Percentiles rank a stretch among this genome's conserved stretches.
Conservation (phyloP, 2,888 invertebrate species). For the Azorinus chamasolen region DNA sequence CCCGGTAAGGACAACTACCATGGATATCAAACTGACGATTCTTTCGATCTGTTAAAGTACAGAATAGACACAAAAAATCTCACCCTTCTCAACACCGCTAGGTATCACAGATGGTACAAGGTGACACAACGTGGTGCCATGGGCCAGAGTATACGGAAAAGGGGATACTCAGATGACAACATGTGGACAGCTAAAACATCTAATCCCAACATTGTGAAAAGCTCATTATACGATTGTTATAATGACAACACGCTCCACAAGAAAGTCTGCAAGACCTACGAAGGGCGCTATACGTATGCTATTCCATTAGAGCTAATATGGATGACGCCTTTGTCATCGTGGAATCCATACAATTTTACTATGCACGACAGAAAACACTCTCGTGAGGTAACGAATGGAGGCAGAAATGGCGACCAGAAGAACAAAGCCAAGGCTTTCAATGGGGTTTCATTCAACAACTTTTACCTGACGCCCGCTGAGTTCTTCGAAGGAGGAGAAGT, state of each 20-base stretch:
- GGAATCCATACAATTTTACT: constrained; percentile 78
- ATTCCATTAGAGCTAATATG: constrained; percentile 82
- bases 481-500: constrained; percentile 69
- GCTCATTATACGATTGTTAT: constrained; percentile 56
- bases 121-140: constrained; percentile 52
- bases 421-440: constrained; percentile 61
- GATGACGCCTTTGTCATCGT: constrained; percentile 76
- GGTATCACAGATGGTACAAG: constrained; percentile 53
- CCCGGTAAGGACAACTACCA: constrained; percentile 59
- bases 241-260: constrained; percentile 37
- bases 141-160: constrained; percentile 42
- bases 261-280: constrained; percentile 46
- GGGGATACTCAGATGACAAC: constrained; percentile 64
- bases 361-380: not conserved
- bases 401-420: constrained; percentile 55
- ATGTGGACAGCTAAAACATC: constrained; percentile 72
- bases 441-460: constrained; percentile 57
- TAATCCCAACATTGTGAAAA: constrained; percentile 65
- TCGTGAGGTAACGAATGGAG: constrained; percentile 12
- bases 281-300: constrained; percentile 73
- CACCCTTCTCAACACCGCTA: constrained; percentile 50
- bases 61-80: constrained; percentile 35
- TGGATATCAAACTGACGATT: constrained; percentile 31
- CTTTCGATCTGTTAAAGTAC: constrained; percentile 45
- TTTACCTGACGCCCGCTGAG: constrained; percentile 67